Base-by-base conservation (phyloP, 2,113 vertebrate species). In the Astur gentilis region DNA sequence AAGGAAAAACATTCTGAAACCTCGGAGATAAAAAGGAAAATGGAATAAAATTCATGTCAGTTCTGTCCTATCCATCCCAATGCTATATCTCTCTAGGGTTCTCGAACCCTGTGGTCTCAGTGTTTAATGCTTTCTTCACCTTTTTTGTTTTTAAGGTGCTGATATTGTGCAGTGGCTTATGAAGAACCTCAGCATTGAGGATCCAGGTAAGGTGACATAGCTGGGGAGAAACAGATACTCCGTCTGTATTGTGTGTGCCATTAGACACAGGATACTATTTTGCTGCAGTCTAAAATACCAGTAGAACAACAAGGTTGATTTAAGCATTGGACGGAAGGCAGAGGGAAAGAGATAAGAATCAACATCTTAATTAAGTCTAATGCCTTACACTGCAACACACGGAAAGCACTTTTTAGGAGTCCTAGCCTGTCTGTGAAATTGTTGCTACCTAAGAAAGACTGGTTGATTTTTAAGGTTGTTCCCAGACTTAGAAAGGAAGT, bases 111-210 rank as follows among this genome's bases (percentile, higher is more conserved):
- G 26, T 86, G 23, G n/a, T 65, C 58, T 95, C 7, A 2, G 11
- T n/a, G 40, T 66, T 83, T 75, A 92, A 45, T 73, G 26, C 15
- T 83, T 96, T 95, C 79, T 94, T 78, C 23, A 16, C 86, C 27
- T 29, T 87, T 83, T 27, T 92, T 77, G n/a, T 93, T 98, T 40
- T 86, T 29, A 95, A 99, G 99, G 99, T 94, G 97, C 98, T 16
- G 99, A 99, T 93, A 98, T 99, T 96, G 99, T 99, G 42, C 99
- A 99, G 97, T 99, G 99, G 99, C 98, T 99, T 93, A 98, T 99
- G 98, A 99, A 99, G 98, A 99, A 99, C 91, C 99, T 99, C 90
- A 98, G 47, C 91, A 98, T 99, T 79, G 99, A 99, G 76, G 99
- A 99, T 96, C 98, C 98, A 99, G 99, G 99, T 99, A 99, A 95